Base-by-base conservation (phyloP, 2,113 vertebrate species). In the Aspidoscelis tigris region DNA sequence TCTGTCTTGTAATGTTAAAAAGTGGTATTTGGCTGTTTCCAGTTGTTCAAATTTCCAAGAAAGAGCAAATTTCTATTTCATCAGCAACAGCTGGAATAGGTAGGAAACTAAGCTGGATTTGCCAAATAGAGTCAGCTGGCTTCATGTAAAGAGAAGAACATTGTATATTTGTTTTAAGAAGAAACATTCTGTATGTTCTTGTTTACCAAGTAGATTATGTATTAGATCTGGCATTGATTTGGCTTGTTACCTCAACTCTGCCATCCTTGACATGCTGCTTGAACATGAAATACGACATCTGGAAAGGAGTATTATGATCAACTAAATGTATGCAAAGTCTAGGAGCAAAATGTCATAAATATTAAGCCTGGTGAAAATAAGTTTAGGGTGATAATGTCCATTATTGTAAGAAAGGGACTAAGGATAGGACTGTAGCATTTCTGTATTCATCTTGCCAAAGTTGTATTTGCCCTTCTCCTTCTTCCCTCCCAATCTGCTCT, bases 61-160 rank as follows among this genome's bases (percentile, higher is more conserved):
- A 65, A 53, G 61, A 74, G 41, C 64, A 83, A 43, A 74, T 68
- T 78, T 85, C 74, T 65, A 85, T 26, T 74, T 73, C 33, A 43
- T 68, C 76, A 33, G 64, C 73, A 68, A 58, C 11, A 53, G 14
- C 50, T 26, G 22, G n/a, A 66, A 64, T 72, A 80, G 41, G 44
- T 61, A 44, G 61, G 33, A 66, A 47, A 83, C 65, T 11, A 21
- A 44, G 24, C 72, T 75, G 70, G 39, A 61, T 22, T 64, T 76
- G 69, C n/a, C 24, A 70, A 50, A 7, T 21, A 18, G 12, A 47
- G 21, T 41, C 68, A 78, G 68, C 44, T 78, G 43, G 64, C 5
- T 3, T 12, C 6, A 43, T 76, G 64, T 39, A 43, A 76, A 21
- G 11, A 69, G 64, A 83, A 76, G 18, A 74, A 74, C 14, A 21